phyloP scores from a whole-genome alignment of 2,888 invertebrate genomes.

The Keiferia lycopersicella region DNA sequence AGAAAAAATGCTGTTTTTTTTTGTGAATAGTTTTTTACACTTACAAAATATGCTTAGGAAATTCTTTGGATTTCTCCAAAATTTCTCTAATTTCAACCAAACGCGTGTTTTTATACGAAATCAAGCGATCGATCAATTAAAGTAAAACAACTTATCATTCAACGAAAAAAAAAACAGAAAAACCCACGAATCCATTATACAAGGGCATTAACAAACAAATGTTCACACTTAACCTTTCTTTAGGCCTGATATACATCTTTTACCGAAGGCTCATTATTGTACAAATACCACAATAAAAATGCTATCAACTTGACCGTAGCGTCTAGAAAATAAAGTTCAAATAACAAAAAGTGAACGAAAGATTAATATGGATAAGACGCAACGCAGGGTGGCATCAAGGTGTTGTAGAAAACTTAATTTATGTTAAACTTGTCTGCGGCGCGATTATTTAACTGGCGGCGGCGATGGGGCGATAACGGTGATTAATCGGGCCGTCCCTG shows the following conservation, averaged over 20 bases:
- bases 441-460: slow-evolving; percentile 76
- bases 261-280: slow-evolving; percentile 73
- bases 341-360: slow-evolving; percentile 32
- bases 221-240: slow-evolving; percentile 81
- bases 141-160: slow-evolving; percentile 70
- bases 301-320: slow-evolving; percentile 33
- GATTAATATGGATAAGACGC: background rate
- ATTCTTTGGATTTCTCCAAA: background rate
- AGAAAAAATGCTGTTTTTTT: too few relatives aligned
- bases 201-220: slow-evolving; percentile 79
- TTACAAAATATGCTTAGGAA: too few relatives aligned
- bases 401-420: slow-evolving; percentile 80
- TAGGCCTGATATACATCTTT: slow-evolving; percentile 73
- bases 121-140: slow-evolving; percentile 61
- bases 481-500: slow-evolving; percentile 67
- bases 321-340: slow-evolving; percentile 36
- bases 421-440: slow-evolving; percentile 76
- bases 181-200: slow-evolving; percentile 74
- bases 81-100: background rate
- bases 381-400: slow-evolving; percentile 72
- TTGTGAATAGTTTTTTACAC: too few relatives aligned
- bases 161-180: slow-evolving; percentile 59
- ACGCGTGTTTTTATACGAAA: slow-evolving; percentile 13
- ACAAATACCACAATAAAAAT: slow-evolving; percentile 39
- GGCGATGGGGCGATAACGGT: slow-evolving; percentile 74